phyloP scores from a whole-genome alignment of 2,113 vertebrate genomes.

The Taurulus bubalis region DNA sequence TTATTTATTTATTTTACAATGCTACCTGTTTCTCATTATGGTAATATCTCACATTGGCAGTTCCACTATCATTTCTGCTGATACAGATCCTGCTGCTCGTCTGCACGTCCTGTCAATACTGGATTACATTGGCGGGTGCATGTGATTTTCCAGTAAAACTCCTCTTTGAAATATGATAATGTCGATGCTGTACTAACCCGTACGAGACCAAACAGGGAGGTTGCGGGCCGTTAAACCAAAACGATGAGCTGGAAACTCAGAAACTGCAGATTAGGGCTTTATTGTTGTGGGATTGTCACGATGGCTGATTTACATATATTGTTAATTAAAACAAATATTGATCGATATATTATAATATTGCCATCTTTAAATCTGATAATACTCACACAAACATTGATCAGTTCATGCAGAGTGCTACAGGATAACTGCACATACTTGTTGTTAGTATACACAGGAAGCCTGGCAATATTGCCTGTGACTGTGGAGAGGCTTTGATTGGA shows the following conservation, averaged over 20 bases:
- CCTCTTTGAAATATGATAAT: not conserved
- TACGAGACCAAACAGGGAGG: not conserved
- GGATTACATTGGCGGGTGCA: not conserved
- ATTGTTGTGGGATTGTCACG: not conserved
- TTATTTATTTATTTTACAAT: constrained; percentile 14
- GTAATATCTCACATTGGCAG: constrained; percentile 11
- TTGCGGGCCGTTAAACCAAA: not conserved
- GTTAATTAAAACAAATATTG: not conserved
- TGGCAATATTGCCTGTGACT: not conserved
- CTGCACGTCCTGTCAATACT: not conserved
- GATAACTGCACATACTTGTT: not conserved
- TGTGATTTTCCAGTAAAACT: not conserved
- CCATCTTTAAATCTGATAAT: not conserved
- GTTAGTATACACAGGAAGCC: not conserved
- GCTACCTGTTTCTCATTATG: constrained; percentile 16
- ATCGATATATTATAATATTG: not conserved
- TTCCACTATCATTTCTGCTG: not conserved
- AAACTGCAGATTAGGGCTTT: not conserved
- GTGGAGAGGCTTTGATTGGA: not conserved
- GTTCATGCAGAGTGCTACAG: not conserved
- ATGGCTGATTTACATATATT: not conserved
- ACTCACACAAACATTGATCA: not conserved
- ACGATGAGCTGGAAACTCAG: not conserved
- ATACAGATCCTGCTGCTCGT: not conserved
- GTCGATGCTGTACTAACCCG: no score